Base-by-base conservation (phyloP, 2,113 vertebrate genomes). In the Pseudois nayaur region DNA sequence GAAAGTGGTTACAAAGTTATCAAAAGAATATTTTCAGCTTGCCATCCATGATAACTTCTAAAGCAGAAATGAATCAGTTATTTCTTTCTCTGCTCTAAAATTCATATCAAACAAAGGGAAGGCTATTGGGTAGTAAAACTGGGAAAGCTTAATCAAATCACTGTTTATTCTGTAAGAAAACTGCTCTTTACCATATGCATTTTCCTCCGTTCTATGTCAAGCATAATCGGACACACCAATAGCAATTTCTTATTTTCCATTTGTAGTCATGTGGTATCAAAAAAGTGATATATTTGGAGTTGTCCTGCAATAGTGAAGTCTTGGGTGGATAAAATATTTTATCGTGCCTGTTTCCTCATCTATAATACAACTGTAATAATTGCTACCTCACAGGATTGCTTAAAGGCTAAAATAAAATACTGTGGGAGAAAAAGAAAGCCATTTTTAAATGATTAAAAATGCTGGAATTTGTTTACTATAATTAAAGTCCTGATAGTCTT, bases 341-440 rank as follows among this genome's bases (percentile, higher is more conserved):
- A 89, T 5, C 29, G 7, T 50, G 19, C 11, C 19, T 57, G 6
- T 94, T 86, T 92, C 29, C 10, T 85, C 64, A 43, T 67, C 67
- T 59, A 6, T 85, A 64, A 62, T 25, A 90, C 50, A 27, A 83
- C 48, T 78, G 33, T 78, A 92, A 78, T 89, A 15, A 94, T 59
- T 88, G 45, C 43, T 74, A 59, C 15, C 29, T 92, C 50, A 60
- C 11, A 84, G 4, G 31, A 79, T 84, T 87, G 55, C 16, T 90
- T 71, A 79, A 94, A 95, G 52, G 14, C 25, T 84, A 81, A 91
- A 85, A 64, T 60, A 92, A 96, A 89, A 82, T 57, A 76, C 87
- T 84, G 2, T 21, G 2, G 33, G 14, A n/a, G 54, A 13, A n/a
- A 79, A 74, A n/a, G 60, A 85, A 57, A n/a, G 15, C 2, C 33